Percentiles rank a stretch among this genome's conserved stretches.
Evolutionary conservation across 2,113 vertebrate species (phyloP).

Genomic region (Mixornis gularis): DNA sequence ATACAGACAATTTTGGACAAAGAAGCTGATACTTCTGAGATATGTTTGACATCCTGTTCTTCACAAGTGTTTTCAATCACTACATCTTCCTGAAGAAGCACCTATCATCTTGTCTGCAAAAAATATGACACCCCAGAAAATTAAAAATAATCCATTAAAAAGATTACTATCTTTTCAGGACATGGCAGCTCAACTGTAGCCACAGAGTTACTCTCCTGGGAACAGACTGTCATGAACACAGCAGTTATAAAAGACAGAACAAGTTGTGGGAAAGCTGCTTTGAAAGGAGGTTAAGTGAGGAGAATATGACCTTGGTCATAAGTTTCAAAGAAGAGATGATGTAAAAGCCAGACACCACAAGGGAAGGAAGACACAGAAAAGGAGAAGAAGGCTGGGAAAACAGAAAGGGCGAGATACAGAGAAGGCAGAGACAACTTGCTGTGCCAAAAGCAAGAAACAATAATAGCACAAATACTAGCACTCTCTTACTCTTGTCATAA

Average conservation of each 20-base stretch:
- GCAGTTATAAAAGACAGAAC: not conserved
- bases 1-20: not conserved
- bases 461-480: slow-evolving; percentile 7
- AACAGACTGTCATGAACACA: not conserved
- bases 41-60: not conserved
- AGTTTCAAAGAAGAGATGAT: not conserved
- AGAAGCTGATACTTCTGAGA: not conserved
- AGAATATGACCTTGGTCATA: not conserved
- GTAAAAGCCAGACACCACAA: not conserved
- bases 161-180: not conserved
- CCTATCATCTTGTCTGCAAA: not conserved
- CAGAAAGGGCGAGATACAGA: not conserved
- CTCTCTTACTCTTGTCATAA: not conserved
- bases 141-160: not conserved
- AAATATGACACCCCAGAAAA: not conserved
- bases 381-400: not conserved
- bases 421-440: not conserved
- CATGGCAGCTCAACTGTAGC: not conserved
- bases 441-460: not conserved
- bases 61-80: not conserved
- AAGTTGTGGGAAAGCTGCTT: not conserved
- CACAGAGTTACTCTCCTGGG: not conserved
- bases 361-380: not conserved
- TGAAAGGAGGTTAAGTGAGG: not conserved
- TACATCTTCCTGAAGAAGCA: not conserved